Conservation (phyloP, 1,140 invertebrate genomes). For the Megathymus violae region DNA sequence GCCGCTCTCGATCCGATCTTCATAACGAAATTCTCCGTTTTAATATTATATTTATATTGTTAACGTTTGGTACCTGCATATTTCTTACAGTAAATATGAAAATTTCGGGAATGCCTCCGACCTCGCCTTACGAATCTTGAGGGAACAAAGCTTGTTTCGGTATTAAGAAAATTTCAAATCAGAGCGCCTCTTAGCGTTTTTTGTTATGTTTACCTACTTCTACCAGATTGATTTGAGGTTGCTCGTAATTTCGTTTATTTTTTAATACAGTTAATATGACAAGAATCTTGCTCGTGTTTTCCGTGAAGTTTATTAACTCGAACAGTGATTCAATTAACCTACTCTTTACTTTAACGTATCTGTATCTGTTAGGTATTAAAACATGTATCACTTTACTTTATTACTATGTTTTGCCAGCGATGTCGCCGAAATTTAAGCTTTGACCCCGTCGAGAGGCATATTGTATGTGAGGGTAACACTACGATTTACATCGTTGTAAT, state of each 20-base stretch:
- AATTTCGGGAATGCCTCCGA: conserved; percentile 79
- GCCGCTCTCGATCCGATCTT: conserved; percentile 77
- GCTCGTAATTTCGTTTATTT: conserved; percentile 5
- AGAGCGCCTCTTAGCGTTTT: conserved; percentile 11
- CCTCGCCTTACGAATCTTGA: conserved; percentile 63
- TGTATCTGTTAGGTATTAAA: no score
- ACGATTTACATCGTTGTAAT: no score
- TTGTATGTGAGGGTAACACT: no score
- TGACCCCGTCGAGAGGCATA: no score
- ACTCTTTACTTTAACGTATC: no score
- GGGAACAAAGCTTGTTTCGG: conserved; percentile 70
- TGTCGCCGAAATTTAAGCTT: no score
- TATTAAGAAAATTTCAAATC: conserved; percentile 72
- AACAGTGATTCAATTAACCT: no score
- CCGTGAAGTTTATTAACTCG: no score
- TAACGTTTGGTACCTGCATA: conserved; percentile 81
- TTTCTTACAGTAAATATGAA: conserved; percentile 82
- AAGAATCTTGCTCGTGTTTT: no score
- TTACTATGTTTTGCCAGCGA: no score
- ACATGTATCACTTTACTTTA: no score
- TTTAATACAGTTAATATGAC: neutral
- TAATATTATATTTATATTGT: conserved; percentile 83
- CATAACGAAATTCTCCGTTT: conserved; percentile 83
- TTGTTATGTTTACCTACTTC: conserved; percentile 42
- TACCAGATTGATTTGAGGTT: neutral